These are phyloP conservation scores for Apistogramma diplotaenia DNA, from an alignment of 2,113 vertebrate species.

Conservation along the genomic window DNA sequence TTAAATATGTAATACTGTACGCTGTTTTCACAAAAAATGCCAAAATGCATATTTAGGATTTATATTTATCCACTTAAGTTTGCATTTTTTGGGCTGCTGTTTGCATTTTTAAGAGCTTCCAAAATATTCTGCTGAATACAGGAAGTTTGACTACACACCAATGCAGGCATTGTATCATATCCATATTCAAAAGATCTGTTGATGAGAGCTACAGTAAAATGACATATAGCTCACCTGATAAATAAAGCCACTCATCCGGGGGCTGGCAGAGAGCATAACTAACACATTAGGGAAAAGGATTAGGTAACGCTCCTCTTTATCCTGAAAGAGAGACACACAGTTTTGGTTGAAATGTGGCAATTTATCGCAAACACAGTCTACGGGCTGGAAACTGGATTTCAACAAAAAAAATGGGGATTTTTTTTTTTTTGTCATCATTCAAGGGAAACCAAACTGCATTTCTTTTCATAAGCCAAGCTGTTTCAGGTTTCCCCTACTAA, in stretches of 20 bases:
- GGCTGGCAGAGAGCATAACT: slow-evolving; percentile 92
- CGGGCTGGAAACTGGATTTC: neutral
- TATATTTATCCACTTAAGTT: neutral
- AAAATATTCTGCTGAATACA: neutral
- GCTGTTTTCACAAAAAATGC: neutral
- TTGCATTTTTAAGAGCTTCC: neutral
- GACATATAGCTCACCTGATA: slow-evolving; percentile 83
- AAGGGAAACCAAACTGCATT: neutral
- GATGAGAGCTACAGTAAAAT: neutral
- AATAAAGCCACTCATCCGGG: slow-evolving; percentile 97
- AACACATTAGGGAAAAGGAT: slow-evolving; percentile 89
- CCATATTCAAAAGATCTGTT: neutral
- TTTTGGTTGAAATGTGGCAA: neutral
- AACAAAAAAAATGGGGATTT: neutral
- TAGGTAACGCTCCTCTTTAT: slow-evolving; percentile 94
- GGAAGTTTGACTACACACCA: neutral
- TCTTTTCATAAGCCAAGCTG: neutral
- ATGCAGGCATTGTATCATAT: rapidly evolving
- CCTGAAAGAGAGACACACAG: slow-evolving; percentile 71
- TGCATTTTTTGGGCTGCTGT: neutral
- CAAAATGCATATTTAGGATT: neutral
- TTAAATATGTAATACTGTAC: neutral
- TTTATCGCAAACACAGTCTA: neutral
- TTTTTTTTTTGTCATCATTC: neutral
- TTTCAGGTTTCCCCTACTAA: neutral